Evolutionary conservation across 2,888 invertebrate species (phyloP).

Genomic region (Pasiphila rectangulata): DNA sequence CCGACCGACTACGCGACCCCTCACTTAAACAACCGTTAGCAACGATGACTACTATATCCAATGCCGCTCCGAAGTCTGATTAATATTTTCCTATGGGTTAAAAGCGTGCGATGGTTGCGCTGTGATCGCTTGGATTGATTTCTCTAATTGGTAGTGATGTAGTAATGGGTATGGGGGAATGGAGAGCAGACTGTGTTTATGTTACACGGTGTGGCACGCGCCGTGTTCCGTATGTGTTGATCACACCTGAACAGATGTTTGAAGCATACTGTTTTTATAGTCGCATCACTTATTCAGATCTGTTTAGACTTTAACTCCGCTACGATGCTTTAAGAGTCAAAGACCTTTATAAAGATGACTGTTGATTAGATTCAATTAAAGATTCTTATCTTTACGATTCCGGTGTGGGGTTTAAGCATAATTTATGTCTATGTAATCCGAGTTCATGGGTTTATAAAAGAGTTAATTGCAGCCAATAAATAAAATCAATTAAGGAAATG

Average conservation of each 20-base stretch:
- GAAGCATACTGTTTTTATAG: slow-evolving; percentile 41
- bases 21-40: slow-evolving; percentile 41
- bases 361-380: slow-evolving; percentile 16
- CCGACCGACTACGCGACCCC: slow-evolving; percentile 43
- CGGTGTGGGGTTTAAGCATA: slow-evolving; percentile 4
- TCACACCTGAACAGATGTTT: slow-evolving; percentile 59
- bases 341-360: slow-evolving; percentile 18
- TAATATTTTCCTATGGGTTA: slow-evolving; percentile 7
- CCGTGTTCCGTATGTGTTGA: slow-evolving; percentile 53
- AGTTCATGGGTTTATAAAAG: slow-evolving; percentile 14
- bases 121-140: slow-evolving; percentile 26
- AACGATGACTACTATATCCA: slow-evolving; percentile 45
- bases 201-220: slow-evolving; percentile 64
- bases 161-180: slow-evolving; percentile 50
- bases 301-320: not conserved
- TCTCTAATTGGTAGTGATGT: slow-evolving; percentile 33
- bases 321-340: slow-evolving; percentile 19
- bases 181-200: slow-evolving; percentile 53
- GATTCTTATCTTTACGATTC: slow-evolving; percentile 15
- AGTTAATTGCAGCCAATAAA: slow-evolving; percentile 17
- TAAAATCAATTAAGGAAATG: slow-evolving; percentile 18
- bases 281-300: slow-evolving; percentile 21
- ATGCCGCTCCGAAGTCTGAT: slow-evolving; percentile 45
- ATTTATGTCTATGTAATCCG: slow-evolving; percentile 3
- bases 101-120: slow-evolving; percentile 44